These are phyloP conservation scores for Trochalopteron elliotii DNA, from an alignment of 2,113 vertebrate genomes.

Conservation along the genomic window DNA sequence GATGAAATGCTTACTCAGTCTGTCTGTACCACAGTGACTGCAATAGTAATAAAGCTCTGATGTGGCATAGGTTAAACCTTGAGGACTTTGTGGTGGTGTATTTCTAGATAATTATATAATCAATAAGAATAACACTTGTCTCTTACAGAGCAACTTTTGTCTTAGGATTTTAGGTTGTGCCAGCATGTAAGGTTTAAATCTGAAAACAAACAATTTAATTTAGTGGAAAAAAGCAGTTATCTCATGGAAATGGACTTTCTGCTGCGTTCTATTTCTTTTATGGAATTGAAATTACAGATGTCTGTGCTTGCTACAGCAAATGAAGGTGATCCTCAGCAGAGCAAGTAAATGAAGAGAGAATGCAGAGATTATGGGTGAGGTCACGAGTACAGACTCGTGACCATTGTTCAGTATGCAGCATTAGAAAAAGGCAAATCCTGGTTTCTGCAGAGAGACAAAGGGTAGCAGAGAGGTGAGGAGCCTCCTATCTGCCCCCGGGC, in stretches of 20 bases:
- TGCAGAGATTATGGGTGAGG: neutral
- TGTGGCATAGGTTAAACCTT: neutral
- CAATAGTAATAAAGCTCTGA: neutral
- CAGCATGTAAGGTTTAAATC: neutral
- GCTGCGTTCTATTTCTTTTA: neutral
- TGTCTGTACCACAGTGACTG: neutral
- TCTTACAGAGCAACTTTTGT: neutral
- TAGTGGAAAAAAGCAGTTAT: neutral
- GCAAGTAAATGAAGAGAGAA: neutral
- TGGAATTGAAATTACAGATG: neutral
- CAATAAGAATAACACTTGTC: neutral
- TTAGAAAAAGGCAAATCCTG: neutral
- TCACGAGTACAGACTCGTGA: accelerated
- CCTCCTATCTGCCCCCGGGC: neutral
- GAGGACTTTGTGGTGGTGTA: neutral
- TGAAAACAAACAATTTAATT: neutral
- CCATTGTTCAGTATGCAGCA: neutral
- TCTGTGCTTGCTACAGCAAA: neutral
- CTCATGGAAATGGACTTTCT: neutral
- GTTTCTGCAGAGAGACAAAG: neutral
- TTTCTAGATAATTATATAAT: constrained; percentile 11
- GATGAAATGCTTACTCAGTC: constrained; percentile 37
- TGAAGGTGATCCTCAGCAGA: neutral
- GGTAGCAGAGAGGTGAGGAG: neutral
- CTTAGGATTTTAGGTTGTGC: neutral